These are phyloP conservation scores for Acanthosepion esculentum DNA, from an alignment of 2,888 invertebrate genomes.

Conservation along the genomic window DNA sequence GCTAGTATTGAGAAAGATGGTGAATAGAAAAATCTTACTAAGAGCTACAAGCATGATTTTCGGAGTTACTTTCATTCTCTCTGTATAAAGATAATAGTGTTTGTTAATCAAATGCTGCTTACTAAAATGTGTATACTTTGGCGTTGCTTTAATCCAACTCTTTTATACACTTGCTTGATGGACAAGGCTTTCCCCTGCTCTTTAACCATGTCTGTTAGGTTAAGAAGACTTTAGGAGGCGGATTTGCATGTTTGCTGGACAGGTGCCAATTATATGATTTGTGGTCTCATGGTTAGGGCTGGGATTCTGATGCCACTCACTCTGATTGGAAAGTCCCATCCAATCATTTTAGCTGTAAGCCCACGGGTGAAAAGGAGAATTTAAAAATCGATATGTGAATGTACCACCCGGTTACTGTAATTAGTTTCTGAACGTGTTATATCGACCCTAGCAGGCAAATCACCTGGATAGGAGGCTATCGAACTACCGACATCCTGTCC, in stretches of 20 bases:
- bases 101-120: no score
- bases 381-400: not conserved
- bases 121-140: no score
- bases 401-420: not conserved
- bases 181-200: not conserved
- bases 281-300: not conserved
- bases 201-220: not conserved
- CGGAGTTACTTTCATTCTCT: no score
- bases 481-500: no score
- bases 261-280: not conserved
- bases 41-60: no score
- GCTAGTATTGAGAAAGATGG: no score
- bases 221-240: not conserved
- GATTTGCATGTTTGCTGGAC: slow-evolving; percentile 8
- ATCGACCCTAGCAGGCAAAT: not conserved
- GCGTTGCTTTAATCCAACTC: no score
- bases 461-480: not conserved
- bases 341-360: slow-evolving; percentile 33
- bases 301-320: not conserved
- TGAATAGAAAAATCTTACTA: no score
- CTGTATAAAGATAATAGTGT: no score
- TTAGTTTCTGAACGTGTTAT: not conserved
- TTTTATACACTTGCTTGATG: not conserved
- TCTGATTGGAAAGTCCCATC: not conserved
- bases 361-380: not conserved